phyloP scores from a whole-genome alignment of 2,888 invertebrate genomes.

The Parelbella ahira region DNA sequence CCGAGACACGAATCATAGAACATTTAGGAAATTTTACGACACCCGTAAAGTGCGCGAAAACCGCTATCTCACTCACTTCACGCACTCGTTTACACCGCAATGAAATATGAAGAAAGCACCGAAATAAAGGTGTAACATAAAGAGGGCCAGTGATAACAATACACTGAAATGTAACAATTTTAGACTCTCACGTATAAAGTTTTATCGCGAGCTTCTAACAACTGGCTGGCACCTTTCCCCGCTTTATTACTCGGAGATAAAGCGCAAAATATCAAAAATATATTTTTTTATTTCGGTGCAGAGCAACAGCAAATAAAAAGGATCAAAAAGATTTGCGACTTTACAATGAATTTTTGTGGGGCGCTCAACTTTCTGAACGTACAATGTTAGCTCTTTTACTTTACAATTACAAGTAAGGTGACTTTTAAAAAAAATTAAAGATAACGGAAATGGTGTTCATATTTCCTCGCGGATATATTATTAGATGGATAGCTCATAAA shows the following conservation, averaged over 20 bases:
- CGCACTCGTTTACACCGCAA: slow-evolving; percentile 21
- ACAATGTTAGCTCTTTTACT: too few relatives aligned
- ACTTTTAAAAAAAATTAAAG: slow-evolving; percentile 3
- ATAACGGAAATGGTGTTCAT: too few relatives aligned
- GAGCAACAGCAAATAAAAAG: slow-evolving; percentile 9
- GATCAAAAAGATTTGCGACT: too few relatives aligned
- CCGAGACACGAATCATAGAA: slow-evolving; percentile 18
- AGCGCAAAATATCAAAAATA: slow-evolving; percentile 15
- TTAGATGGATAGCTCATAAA: slow-evolving; percentile 48
- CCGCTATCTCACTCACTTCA: slow-evolving; percentile 23
- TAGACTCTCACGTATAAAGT: slow-evolving; percentile 22
- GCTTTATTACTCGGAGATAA: slow-evolving; percentile 21
- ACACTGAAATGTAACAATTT: slow-evolving; percentile 23
- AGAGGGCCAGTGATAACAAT: slow-evolving; percentile 23
- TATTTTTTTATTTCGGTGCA: slow-evolving; percentile 6
- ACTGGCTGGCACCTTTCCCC: slow-evolving; percentile 3
- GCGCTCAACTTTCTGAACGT: too few relatives aligned
- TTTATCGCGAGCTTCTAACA: slow-evolving; percentile 17
- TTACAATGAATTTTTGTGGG: too few relatives aligned
- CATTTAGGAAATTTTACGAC: slow-evolving; percentile 16
- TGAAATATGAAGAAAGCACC: slow-evolving; percentile 25
- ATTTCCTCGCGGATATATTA: slow-evolving; percentile 26
- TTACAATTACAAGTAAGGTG: too few relatives aligned
- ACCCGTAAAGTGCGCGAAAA: slow-evolving; percentile 4
- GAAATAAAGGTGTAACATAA: slow-evolving; percentile 21